Conservation (phyloP, 2,888 invertebrate genomes). For the Lysandra bellargus region DNA sequence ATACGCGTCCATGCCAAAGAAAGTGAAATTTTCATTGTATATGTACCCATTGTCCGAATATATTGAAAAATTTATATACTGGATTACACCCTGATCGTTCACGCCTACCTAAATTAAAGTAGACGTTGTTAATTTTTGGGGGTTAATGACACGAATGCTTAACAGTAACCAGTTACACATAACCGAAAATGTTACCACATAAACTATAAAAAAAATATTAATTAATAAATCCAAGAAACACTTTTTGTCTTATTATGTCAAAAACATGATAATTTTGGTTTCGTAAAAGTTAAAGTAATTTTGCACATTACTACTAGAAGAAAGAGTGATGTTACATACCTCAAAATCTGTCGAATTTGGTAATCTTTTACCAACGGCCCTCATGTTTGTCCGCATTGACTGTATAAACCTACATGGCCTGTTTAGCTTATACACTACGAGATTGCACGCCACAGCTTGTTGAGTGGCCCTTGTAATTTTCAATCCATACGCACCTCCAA, state of each 20-base stretch:
- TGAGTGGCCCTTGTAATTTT: slow-evolving; percentile 83
- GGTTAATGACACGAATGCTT: too few species aligned
- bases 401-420: slow-evolving; percentile 83
- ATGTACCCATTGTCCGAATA: slow-evolving; percentile 79
- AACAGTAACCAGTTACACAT: too few species aligned
- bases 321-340: slow-evolving; percentile 44
- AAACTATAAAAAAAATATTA: too few species aligned
- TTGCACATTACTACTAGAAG: not conserved
- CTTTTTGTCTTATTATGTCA: not conserved
- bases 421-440: slow-evolving; percentile 82
- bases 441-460: slow-evolving; percentile 82
- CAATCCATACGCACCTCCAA: slow-evolving; percentile 82
- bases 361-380: slow-evolving; percentile 78
- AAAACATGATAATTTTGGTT: not conserved
- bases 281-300: not conserved
- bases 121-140: not conserved
- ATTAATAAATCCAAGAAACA: too few species aligned
- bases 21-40: slow-evolving; percentile 74
- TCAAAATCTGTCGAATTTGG: slow-evolving; percentile 75
- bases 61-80: slow-evolving; percentile 80
- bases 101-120: slow-evolving; percentile 69
- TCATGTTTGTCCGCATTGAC: slow-evolving; percentile 83
- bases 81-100: slow-evolving; percentile 83
- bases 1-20: slow-evolving; percentile 53
- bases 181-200: too few species aligned